Base-by-base conservation (phyloP, 1,140 invertebrate genomes). In the Drosophila watanabei region DNA sequence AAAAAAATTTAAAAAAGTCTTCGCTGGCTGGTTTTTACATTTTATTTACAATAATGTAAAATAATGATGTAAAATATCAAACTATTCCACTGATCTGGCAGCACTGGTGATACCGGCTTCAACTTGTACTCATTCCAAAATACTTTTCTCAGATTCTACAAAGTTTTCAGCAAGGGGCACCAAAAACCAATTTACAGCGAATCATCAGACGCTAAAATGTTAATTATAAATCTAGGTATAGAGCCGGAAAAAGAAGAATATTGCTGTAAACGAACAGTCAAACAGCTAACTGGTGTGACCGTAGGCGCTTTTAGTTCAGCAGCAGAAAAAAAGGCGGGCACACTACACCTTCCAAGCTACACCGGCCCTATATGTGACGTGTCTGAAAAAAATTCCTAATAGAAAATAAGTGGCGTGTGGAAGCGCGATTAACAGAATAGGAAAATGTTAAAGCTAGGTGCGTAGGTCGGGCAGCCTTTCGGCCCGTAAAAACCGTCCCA, bases 401-500 rank as follows among this genome's bases (percentile, higher is more conserved):
- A 80, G 79, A 62, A 73, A 71, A 68, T 86, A 89, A 82, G 86
- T n/a, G 33, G 82, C 82, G 82, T 77, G 79, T 69, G 24, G 33
- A 18, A 72, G 70, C 86, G 81, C 81, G 35, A 70, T 45, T 71
- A 33, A 79, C 37, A 70, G 41, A 37, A 68, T 80, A 90, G 77
- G 56, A 83, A 43, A 85, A 92, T 92, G 90, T 75, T 88, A 14
- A 92, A 85, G 64, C 56, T 85, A 70, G 81, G 90, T 92, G 65
- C 69, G 83, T 68, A 45, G 32, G 52, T 14, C 18, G 10, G 4
- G 11, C 16, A 28, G 11, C 16, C 14, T 32, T 24, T 28, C 5
- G 2, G 5, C 20, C 13, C 0, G 11, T 11, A 32, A 18, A 0
- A 14, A 9, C 5, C 0, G 10, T 5, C 4, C 11, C 33, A 14